Evolutionary conservation across 30 jellyfish, hydroid and myxozoan genomes (phyloP).

Genomic region (Aurelia coerulea): DNA sequence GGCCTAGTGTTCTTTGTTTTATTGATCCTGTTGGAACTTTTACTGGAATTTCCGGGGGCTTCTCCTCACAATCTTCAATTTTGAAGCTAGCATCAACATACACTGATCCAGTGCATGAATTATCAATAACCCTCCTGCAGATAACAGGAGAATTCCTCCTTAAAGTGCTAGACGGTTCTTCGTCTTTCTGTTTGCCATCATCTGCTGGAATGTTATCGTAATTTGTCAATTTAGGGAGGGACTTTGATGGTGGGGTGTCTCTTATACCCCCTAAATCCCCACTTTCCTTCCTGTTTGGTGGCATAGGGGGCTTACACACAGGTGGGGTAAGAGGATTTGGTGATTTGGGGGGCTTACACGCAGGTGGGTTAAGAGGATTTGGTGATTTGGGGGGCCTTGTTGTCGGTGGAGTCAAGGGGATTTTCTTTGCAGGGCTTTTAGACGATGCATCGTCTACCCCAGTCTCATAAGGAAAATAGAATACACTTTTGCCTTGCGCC

Average conservation of each 20-base stretch:
- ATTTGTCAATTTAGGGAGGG: too few species aligned
- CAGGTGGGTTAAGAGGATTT: not conserved
- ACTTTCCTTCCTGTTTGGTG: not conserved
- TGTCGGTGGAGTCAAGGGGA: too few species aligned
- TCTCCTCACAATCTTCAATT: not conserved
- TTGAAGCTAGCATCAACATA: conserved; percentile 38
- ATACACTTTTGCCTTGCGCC: too few species aligned
- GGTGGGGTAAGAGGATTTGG: not conserved
- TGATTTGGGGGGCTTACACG: not conserved
- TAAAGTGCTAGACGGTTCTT: not conserved
- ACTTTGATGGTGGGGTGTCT: too few species aligned
- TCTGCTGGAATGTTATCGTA: too few species aligned
- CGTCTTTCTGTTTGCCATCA: too few species aligned
- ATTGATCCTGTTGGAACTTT: conserved; percentile 14
- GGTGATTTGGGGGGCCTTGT: too few species aligned
- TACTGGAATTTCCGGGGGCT: not conserved
- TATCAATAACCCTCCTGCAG: not conserved
- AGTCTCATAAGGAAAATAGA: too few species aligned
- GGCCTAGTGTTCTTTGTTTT: conserved; percentile 65
- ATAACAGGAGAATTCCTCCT: not conserved
- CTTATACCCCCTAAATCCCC: too few species aligned
- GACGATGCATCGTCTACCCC: too few species aligned
- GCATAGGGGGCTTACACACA: conserved; percentile 2
- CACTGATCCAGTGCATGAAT: conserved; percentile 21
- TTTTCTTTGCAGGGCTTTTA: too few species aligned